These are phyloP conservation scores for Eurystomus gularis DNA, from an alignment of 2,113 vertebrate genomes.

Conservation along the genomic window DNA sequence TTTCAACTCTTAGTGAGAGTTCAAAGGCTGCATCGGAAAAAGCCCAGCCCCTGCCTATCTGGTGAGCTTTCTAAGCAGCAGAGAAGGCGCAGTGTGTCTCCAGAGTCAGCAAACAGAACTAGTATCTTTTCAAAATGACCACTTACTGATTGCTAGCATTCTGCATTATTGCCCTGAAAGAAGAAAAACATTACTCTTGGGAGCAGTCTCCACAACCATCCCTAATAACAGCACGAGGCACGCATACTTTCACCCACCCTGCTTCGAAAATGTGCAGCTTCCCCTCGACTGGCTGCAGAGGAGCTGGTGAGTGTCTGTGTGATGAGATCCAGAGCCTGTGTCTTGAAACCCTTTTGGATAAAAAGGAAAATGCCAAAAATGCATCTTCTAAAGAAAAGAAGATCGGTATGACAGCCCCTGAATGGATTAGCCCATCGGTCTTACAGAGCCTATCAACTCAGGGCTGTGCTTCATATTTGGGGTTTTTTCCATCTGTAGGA, in stretches of 20 bases:
- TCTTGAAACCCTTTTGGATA: constrained; percentile 31
- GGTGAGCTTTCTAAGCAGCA: constrained; percentile 7
- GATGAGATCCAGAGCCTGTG: constrained; percentile 30
- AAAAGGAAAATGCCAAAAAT: constrained; percentile 60
- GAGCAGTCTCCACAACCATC: constrained; percentile 52
- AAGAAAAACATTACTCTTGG: constrained; percentile 13
- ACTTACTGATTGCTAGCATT: not conserved
- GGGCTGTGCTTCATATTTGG: not conserved
- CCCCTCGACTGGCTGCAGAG: not conserved
- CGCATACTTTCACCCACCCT: not conserved
- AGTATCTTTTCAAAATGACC: not conserved
- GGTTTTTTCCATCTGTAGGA: constrained; percentile 24
- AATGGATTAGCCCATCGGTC: not conserved
- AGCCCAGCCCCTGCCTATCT: not conserved
- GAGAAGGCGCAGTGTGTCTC: constrained; percentile 32
- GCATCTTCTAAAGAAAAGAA: constrained; percentile 15
- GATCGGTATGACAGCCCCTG: constrained; percentile 24
- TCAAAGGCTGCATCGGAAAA: constrained; percentile 16
- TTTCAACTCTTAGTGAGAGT: not conserved
- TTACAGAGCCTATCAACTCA: constrained; percentile 1
- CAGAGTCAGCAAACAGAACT: not conserved
- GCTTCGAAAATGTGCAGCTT: constrained; percentile 37
- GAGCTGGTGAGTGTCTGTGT: constrained; percentile 21
- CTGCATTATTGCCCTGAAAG: not conserved
- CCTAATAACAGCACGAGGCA: constrained; percentile 17